Evolutionary conservation across 2,888 invertebrate species (phyloP), one percentile per base, ranked within the genome.

Genomic region (Drosophila nigritarsus): DNA sequence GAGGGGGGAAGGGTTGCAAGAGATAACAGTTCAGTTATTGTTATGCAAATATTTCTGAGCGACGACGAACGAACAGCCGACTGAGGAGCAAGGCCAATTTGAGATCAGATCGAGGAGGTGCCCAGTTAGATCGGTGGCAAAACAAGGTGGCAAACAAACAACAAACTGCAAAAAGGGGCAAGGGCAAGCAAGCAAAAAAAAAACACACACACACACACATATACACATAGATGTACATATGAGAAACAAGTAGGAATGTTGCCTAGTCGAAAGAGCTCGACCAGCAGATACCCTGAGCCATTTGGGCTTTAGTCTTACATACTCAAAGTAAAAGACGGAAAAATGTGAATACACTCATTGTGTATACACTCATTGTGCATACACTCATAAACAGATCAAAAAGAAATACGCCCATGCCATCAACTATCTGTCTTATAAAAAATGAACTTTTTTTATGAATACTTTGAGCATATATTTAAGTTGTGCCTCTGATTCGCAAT

Each of bases 41-140:
- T 67, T 76, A 76, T 78, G 78, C 76, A 76, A 77, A 76, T 76
- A 76, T 74, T 75, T 66, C 61, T 29, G 53, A 24, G 38, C 70
- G 75, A 75, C 74, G 74, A 74, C 75, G 9, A 49, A 20, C 13
- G 75, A 65, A 32, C 11, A 32, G 32, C 32, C 75, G 63, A 48
- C 68, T 63, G 62, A 45, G 34, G 49, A 48, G 59, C 74, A 63
- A 75, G 56, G 64, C 59, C 64, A 68, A 20, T 24, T 27, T 29
- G 36, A 3, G 20, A 45, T 45, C 45, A 3, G 15, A 45, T 24
- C 45, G 45, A 45, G 20, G 8, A 24, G 45, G 2, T 45, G 45
- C 45, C 20, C 20, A 45, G 45, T 3, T 4, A 45, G 45, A 45
- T 45, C 20, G 45, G 20, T 45, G 45, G 45, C 45, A 45, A 45